Evolutionary conservation across 2,113 vertebrate genomes (phyloP).

Genomic region (Tiliqua scincoides): DNA sequence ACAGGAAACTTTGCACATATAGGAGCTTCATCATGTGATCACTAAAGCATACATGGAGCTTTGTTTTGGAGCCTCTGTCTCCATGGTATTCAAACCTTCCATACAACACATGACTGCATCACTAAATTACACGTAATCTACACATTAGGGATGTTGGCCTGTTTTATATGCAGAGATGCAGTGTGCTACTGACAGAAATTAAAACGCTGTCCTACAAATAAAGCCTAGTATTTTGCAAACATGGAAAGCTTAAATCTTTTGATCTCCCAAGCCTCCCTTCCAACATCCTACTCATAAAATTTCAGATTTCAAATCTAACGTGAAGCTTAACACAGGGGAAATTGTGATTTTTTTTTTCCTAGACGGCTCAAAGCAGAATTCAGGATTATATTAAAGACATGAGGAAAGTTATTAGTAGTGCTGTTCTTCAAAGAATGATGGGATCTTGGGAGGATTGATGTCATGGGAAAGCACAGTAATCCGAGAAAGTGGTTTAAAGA

Average conservation of each 20-base stretch:
- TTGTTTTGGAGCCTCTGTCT: accelerated
- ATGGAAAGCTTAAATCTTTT: slow-evolving; percentile 62
- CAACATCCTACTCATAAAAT: slow-evolving; percentile 41
- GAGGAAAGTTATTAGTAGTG: slow-evolving; percentile 59
- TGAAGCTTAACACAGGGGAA: slow-evolving; percentile 48
- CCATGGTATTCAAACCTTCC: neutral
- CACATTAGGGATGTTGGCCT: accelerated
- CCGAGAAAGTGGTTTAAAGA: slow-evolving; percentile 45
- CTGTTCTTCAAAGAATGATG: slow-evolving; percentile 62
- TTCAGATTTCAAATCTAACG: slow-evolving; percentile 50
- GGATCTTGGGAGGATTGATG: slow-evolving; percentile 55
- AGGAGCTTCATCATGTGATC: neutral
- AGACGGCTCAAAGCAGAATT: slow-evolving; percentile 55
- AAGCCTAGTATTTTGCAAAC: slow-evolving; percentile 59
- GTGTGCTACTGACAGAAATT: slow-evolving; percentile 51
- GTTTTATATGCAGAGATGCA: slow-evolving; percentile 36
- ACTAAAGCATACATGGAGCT: neutral
- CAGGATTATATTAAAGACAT: slow-evolving; percentile 52
- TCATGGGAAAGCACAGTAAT: slow-evolving; percentile 62
- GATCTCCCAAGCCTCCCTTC: slow-evolving; percentile 56
- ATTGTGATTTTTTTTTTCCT: slow-evolving; percentile 42
- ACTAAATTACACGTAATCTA: neutral
- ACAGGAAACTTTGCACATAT: neutral
- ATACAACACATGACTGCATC: neutral
- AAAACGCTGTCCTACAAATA: slow-evolving; percentile 65